Evolutionary conservation across 2,797 vertebrate species (phyloP).

Genomic region (Poecilia velifera): DNA sequence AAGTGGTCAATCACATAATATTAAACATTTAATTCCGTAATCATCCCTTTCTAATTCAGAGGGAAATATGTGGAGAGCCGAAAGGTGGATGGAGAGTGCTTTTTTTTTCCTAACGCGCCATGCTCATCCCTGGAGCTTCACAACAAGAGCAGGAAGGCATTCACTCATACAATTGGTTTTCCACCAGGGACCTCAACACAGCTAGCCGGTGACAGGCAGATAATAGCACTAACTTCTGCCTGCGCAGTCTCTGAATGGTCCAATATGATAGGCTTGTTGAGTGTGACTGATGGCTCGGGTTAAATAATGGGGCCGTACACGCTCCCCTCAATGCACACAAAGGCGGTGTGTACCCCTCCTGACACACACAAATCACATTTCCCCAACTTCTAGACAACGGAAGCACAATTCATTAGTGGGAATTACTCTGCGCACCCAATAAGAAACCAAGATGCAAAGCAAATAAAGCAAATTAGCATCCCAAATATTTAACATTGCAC

Average conservation of each 20-base stretch:
- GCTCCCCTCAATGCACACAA: constrained; percentile 41
- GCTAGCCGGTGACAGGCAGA: constrained; percentile 74
- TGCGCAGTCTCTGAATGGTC: constrained; percentile 53
- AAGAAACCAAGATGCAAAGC: constrained; percentile 45
- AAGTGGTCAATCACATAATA: constrained; percentile 36
- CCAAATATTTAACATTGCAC: constrained; percentile 59
- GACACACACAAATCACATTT: constrained; percentile 51
- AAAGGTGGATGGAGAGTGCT: constrained; percentile 55
- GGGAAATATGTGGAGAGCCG: constrained; percentile 49
- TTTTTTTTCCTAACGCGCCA: constrained; percentile 25
- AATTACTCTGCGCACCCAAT: constrained; percentile 47
- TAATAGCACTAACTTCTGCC: constrained; percentile 79
- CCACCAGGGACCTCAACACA: constrained; percentile 62
- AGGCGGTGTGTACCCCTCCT: constrained; percentile 29
- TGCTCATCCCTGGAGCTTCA: constrained; percentile 57
- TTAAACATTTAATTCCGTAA: constrained; percentile 43
- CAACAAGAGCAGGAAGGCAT: constrained; percentile 60
- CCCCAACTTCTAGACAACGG: constrained; percentile 52
- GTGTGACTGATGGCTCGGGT: constrained; percentile 75
- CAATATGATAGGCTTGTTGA: constrained; percentile 75
- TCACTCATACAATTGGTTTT: constrained; percentile 73
- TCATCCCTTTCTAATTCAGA: constrained; percentile 29
- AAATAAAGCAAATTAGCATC: constrained; percentile 59
- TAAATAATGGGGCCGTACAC: constrained; percentile 64
- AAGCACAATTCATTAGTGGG: constrained; percentile 54